Base-by-base conservation (phyloP, 2,888 invertebrate species). In the Tetranychus piercei region DNA sequence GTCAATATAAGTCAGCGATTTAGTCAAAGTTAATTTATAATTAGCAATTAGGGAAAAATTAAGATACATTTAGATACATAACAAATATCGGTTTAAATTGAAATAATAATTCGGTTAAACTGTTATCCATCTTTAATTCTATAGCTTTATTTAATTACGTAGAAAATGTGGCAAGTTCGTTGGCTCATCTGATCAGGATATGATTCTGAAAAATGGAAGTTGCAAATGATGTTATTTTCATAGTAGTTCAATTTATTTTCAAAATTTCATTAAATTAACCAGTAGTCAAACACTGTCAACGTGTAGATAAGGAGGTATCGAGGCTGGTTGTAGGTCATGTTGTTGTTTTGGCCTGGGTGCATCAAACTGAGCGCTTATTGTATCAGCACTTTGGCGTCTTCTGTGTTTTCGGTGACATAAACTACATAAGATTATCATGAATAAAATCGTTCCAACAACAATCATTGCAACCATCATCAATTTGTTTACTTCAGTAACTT, bases 401-500 rank as follows among this genome's bases (percentile, higher is more conserved):
- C 79, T 80, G 75, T 78, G 78, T 75, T 80, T 80, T 20, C 80
- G 79, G 80, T 87, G 87, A 80, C 87, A 88, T 80, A 86, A 82
- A 76, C 87, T 82, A 82, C 86, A 86, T 75, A 81, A 78, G 71
- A 80, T 80, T 74, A 86, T 79, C 55, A 83, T 82, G 78, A 86
- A 79, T 75, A 85, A 83, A 76, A 85, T 82, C 76, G 84, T 82
- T 76, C 82, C 82, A 77, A 82, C 84, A 76, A 84, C 84, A 78
- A 84, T 83, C 76, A 82, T 83, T 80, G 81, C 85, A 80, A 82
- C 78, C 75, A 83, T 83, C 84, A 85, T 86, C 85, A 85, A 85
- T 83, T 85, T 86, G 83, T 86, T 86, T 82, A 86, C 84, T 81
- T 86, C 85, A 80, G 84, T 84, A 75, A 81, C 82, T 76, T 83